Percentiles rank a stretch among this genome's conserved stretches.
Evolutionary conservation across 2,797 vertebrate genomes (phyloP).

Genomic region (Scleropages formosus): DNA sequence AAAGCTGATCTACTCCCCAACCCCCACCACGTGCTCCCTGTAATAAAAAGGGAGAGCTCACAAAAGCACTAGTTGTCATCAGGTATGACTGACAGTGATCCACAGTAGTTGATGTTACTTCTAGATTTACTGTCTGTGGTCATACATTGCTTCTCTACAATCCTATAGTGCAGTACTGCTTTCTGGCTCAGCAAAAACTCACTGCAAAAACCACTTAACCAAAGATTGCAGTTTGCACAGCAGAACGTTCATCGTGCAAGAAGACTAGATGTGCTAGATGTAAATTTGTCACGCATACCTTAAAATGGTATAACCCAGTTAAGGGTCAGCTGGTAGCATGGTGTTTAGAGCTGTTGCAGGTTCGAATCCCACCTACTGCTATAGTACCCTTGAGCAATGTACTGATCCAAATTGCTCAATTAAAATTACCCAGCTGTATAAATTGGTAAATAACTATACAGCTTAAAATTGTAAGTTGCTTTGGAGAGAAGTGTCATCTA

Average conservation of each 20-base stretch:
- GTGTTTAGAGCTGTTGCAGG: too few species aligned
- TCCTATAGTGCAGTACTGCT: background rate
- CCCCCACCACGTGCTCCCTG: background rate
- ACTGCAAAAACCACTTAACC: background rate
- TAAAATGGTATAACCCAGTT: background rate
- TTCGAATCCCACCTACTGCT: too few species aligned
- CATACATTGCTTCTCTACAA: conserved; percentile 8
- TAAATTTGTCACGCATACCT: background rate
- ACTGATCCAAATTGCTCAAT: too few species aligned
- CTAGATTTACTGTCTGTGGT: conserved; percentile 16
- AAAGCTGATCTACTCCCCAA: background rate
- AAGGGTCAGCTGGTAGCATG: too few species aligned
- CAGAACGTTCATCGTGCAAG: background rate
- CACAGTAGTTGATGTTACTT: background rate
- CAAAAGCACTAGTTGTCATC: background rate
- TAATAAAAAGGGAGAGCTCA: background rate
- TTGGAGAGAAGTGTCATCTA: too few species aligned
- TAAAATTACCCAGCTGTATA: too few species aligned
- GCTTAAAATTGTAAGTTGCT: too few species aligned
- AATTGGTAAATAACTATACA: too few species aligned
- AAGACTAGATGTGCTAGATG: background rate
- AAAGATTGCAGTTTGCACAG: conserved; percentile 34
- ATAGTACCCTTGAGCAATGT: too few species aligned
- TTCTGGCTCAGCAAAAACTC: background rate
- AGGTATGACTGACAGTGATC: background rate